Evolutionary conservation across 2,888 invertebrate species (phyloP).

Genomic region (Himalopsyche tibetana): DNA sequence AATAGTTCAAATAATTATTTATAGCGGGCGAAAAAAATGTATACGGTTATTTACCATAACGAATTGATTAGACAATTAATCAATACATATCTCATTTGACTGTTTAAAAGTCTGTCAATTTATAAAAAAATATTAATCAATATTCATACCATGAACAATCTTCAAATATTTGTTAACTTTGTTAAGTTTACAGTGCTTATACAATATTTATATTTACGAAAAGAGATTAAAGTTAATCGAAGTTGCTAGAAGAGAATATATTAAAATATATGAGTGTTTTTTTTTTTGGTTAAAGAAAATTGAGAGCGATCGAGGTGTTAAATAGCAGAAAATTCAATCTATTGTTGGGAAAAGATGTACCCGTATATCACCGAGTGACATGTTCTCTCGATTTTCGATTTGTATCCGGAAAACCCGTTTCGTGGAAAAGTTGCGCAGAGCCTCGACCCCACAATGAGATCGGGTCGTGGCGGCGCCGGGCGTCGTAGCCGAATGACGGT

Average conservation of each 20-base stretch:
- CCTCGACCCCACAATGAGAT: slow-evolving; percentile 37
- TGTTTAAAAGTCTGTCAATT: too few species aligned
- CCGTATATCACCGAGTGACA: slow-evolving; percentile 60
- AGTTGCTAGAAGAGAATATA: too few species aligned
- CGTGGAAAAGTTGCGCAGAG: slow-evolving; percentile 6
- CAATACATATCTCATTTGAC: too few species aligned
- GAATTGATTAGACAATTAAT: too few species aligned
- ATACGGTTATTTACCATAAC: too few species aligned
- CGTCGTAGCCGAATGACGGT: slow-evolving; percentile 52
- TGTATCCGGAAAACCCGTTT: slow-evolving; percentile 56
- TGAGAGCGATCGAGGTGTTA: slow-evolving; percentile 58
- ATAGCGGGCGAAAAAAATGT: too few species aligned
- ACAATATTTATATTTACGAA: too few species aligned
- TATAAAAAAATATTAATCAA: too few species aligned
- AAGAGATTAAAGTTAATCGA: neutral
- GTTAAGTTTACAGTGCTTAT: too few species aligned
- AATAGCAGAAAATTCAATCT: slow-evolving; percentile 65
- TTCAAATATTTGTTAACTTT: too few species aligned
- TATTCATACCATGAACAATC: too few species aligned
- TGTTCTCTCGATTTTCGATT: slow-evolving; percentile 50
- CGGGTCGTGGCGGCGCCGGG: slow-evolving; percentile 40
- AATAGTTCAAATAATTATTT: too few species aligned
- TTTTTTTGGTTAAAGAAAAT: neutral
- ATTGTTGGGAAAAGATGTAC: slow-evolving; percentile 50
- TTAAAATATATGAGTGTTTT: neutral